Base-by-base conservation (phyloP, 2,113 vertebrate genomes). In the Chaetops frenatus region DNA sequence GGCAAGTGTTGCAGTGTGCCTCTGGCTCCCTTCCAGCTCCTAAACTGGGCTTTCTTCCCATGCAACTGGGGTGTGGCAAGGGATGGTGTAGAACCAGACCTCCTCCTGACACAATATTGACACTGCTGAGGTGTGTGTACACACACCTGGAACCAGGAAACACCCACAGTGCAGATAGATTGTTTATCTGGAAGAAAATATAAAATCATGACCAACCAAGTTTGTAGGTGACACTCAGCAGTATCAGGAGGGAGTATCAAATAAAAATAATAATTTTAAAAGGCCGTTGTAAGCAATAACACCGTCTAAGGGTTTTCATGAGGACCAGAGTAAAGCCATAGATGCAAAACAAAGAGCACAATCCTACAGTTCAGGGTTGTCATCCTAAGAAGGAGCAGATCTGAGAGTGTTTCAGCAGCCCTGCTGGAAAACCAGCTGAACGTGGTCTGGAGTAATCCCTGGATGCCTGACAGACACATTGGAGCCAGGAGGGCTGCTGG, bases 41-140 rank as follows among this genome's bases (percentile, higher is more conserved):
- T 78, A 4, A 73, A 64, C 80, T 23, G 72, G 82, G 88, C 80
- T 83, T 86, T 86, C 94, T 77, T 97, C 92, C 88, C 86, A 48
- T 36, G 47, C 35, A 90, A 74, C 61, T 27, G 58, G 92, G 92
- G 85, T 90, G 94, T 92, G 92, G 88, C 58, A 72, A 72, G 28
- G 77, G 35, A 60, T 18, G 50, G 36, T 70, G 86, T 11, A 72
- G 60, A 91, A 51, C 71, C 81, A 93, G 69, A 88, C 53, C 88
- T 93, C 78, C 90, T 90, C 92, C 92, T 83, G 72, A 90, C 64
- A 82, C 72, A 88, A 24, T 78, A 83, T 31, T 95, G 88, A 93
- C 91, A 81, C 3, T 8, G 60, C 67, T 67, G 60, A 80, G 81
- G 82, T 38, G 77, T 42, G 79, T 62, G 71, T 28, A 56, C n/a